phyloP scores from a whole-genome alignment of 2,888 invertebrate genomes.

The Ormyrus labotus region DNA sequence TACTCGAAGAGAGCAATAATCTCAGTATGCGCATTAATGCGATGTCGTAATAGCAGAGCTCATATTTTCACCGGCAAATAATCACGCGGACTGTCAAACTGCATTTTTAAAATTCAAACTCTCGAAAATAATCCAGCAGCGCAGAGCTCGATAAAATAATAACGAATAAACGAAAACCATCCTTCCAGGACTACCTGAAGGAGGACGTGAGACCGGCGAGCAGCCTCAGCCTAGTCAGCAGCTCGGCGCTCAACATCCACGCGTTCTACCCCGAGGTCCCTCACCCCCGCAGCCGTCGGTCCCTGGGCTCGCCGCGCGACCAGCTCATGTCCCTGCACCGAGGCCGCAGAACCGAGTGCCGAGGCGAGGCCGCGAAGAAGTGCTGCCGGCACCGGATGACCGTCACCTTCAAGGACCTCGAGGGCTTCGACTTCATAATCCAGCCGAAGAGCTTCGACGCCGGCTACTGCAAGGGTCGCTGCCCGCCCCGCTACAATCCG shows the following conservation, averaged over 20 bases:
- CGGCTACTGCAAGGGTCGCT: conserved; percentile 83
- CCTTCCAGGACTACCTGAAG: neutral
- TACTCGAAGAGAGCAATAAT: too few species aligned
- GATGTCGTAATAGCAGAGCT: too few species aligned
- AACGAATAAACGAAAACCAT: neutral
- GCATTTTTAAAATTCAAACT: too few species aligned
- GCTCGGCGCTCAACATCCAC: conserved; percentile 46
- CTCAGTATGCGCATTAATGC: too few species aligned
- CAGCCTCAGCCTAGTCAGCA: neutral
- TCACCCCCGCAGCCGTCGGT: neutral
- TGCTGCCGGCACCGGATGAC: conserved; percentile 83
- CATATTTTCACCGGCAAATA: too few species aligned
- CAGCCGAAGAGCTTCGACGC: conserved; percentile 85
- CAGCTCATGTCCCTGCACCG: conserved; percentile 72
- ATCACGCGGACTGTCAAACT: too few species aligned
- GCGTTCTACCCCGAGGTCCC: neutral
- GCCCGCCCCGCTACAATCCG: conserved; percentile 82
- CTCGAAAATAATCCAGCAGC: too few species aligned
- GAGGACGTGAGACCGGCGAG: conserved; percentile 60
- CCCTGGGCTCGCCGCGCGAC: conserved; percentile 60
- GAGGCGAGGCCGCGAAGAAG: conserved; percentile 76
- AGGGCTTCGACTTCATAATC: conserved; percentile 81
- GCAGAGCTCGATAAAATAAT: too few species aligned
- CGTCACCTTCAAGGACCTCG: conserved; percentile 82
- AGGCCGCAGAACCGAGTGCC: conserved; percentile 78